A percentile compares a stretch with the other conserved stretches of the same genome.
These are phyloP conservation scores for Drosophila parthenogenetica DNA, from an alignment of 2,888 invertebrate species.

Conservation along the genomic window DNA sequence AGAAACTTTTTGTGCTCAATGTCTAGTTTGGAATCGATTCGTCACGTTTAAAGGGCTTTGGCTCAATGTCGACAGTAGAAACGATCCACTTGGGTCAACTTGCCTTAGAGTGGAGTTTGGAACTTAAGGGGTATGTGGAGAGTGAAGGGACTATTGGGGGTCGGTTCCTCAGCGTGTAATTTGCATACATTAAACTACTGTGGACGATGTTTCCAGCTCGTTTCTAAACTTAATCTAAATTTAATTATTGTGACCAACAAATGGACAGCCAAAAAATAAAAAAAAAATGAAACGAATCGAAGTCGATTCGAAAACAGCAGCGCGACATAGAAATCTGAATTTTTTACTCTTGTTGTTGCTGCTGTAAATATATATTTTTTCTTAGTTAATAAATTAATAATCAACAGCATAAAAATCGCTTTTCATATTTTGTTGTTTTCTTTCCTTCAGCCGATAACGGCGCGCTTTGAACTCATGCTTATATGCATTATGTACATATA, in stretches of 20 bases:
- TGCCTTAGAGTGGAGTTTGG: not conserved
- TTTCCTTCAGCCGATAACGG: constrained; percentile 48
- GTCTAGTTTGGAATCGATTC: constrained; percentile 75
- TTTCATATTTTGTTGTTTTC: constrained; percentile 62
- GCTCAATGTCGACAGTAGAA: constrained; percentile 71
- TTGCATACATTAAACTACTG: constrained; percentile 80
- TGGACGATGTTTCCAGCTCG: constrained; percentile 57
- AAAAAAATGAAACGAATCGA: constrained; percentile 40
- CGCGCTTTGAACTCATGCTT: constrained; percentile 71
- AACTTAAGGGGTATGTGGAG: not conserved
- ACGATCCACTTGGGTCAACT: constrained; percentile 33
- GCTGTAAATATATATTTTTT: constrained; percentile 39
- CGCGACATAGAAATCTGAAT: constrained; percentile 62
- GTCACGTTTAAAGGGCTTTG: constrained; percentile 75
- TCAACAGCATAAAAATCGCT: constrained; percentile 74
- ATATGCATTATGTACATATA: constrained; percentile 79
- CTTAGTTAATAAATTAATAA: constrained; percentile 77
- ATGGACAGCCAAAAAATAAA: constrained; percentile 47
- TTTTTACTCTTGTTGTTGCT: constrained; percentile 17
- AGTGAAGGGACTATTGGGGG: constrained; percentile 12
- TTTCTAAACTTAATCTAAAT: constrained; percentile 77
- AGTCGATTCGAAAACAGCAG: constrained; percentile 39
- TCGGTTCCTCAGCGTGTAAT: constrained; percentile 65
- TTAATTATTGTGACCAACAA: constrained; percentile 79
- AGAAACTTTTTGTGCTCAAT: constrained; percentile 53